Base-by-base conservation (phyloP, 2,113 vertebrate species). In the Odocoileus virginianus region DNA sequence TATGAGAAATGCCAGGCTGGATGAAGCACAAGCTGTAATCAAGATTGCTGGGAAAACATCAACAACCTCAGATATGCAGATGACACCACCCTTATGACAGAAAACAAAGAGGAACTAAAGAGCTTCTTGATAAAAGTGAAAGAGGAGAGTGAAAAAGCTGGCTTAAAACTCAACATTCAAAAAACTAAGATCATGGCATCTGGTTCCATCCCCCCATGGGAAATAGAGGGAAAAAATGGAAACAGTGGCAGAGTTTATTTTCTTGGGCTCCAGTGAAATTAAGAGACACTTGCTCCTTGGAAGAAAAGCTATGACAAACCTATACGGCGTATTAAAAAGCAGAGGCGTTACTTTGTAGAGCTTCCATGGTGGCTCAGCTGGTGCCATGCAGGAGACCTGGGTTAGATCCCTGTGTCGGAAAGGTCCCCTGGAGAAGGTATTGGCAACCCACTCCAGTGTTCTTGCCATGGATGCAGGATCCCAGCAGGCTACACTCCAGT, bases 391-490 rank as follows among this genome's bases (percentile, higher is more conserved):
- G 61, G 33, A 67, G 33, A 67, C 7, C 33, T 67, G 33, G 61
- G 16, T 67, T n/a, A n/a, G 61, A 67, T 67, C n/a, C 61, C 33
- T 67, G 33, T 0, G 0, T n/a, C 0, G 4, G 61, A 4, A 19
- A 67, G 64, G 33, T 67, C 16, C 64, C 64, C 16, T 67, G 64
- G 33, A 67, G 64, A 67, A n/a, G 16, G 3, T 9, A 67, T 67
- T 71, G 4, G 64, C 33, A 67, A 21, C 33, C 64, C 64, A 67
- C 64, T 67, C 64, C 64, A 67, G 33, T 67, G 17, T 67, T 67
- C 64, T 36, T 67, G 64, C 17, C 33, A 5, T 67, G 64, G 64
- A 67, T 36, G 64, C 64, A 67, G 64, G 64, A 67, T 33, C 17
- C 64, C 9, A 9, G 64, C 17, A 67, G 8, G 33, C 33, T 67